Conservation (phyloP, 2,113 vertebrate genomes). For the Beaufortia kweichowensis region DNA sequence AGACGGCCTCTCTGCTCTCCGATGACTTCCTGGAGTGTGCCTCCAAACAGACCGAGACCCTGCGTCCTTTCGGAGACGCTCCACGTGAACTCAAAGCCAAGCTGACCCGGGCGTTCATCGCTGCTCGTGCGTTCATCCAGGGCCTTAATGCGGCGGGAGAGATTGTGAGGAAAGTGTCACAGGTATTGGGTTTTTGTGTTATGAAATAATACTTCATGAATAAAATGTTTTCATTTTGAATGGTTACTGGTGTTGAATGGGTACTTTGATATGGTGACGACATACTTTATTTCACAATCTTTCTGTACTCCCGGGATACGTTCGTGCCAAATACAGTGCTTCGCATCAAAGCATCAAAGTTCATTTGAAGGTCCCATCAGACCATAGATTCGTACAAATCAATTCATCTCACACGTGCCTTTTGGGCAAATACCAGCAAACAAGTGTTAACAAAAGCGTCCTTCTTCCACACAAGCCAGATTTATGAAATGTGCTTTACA, state of each 20-base stretch:
- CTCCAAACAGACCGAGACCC: constrained; percentile 87
- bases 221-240: too few relatives aligned
- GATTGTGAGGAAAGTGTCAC: constrained; percentile 87
- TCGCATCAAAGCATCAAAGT: not conserved
- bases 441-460: not conserved
- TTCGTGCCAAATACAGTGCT: not conserved
- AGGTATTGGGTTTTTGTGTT: constrained; percentile 78
- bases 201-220: too few relatives aligned
- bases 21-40: constrained; percentile 96
- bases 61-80: constrained; percentile 86
- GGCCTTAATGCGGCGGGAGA: constrained; percentile 85
- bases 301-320: not conserved
- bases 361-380: not conserved
- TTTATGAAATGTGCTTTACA: not conserved
- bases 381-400: constrained; percentile 12
- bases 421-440: constrained; percentile 27
- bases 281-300: not conserved
- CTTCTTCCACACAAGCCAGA: not conserved
- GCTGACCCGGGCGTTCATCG: constrained; percentile 84
- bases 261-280: too few relatives aligned
- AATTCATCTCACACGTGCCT: constrained; percentile 2
- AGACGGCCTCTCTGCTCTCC: constrained; percentile 73
- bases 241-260: too few relatives aligned
- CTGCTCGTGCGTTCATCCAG: constrained; percentile 85
- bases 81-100: constrained; percentile 81